Evolutionary conservation across 1,140 invertebrate genomes (phyloP), one percentile per base, ranked within the genome.

Genomic region (Nasonia longicornis): DNA sequence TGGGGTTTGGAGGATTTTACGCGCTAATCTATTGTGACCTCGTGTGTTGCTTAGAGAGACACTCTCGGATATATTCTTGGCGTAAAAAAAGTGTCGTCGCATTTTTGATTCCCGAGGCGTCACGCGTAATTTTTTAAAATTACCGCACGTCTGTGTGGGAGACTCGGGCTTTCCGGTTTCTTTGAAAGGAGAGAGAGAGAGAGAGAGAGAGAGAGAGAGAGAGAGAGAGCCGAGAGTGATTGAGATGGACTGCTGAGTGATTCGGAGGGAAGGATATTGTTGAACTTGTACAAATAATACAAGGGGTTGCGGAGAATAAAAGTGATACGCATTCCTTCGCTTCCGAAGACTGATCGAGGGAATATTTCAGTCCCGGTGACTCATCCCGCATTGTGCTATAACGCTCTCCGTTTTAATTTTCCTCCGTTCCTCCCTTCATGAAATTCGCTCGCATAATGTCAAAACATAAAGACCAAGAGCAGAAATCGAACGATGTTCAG

Each of bases 21-120:
- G 64, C 20, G 12, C 42, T 42, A 77, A 67, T 77, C 75, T 45
- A 75, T 75, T 75, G 31, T 64, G 20, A 58, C 66, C 66, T 67
- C 26, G 38, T 70, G 31, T 42, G 26, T 42, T 70, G 26, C 16
- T 58, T n/a, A 7, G 6, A 58, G 48, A 52, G 20, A 58, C 31
- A 70, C 31, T 16, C 29, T 70, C 31, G 0, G 26, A 26, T 26
- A 26, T 2, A 70, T 70, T 70, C 69, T 31, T 38, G 52, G 16
- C 16, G 14, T 70, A 38, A 38, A 70, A 70, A 69, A 70, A 70
- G 31, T 70, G 12, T 70, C 31, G 16, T 29, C 20, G 11, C 16
- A 70, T 70, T 70, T 35, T 70, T 70, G 35, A 70, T 70, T 70
- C 38, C n/a, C 26, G 10, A 38, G 16, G 10, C 16, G 6, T 38